Percentiles rank a stretch among this genome's conserved stretches.
These are phyloP conservation scores for Strix uralensis DNA, from an alignment of 2,113 vertebrate species.

Conservation along the genomic window DNA sequence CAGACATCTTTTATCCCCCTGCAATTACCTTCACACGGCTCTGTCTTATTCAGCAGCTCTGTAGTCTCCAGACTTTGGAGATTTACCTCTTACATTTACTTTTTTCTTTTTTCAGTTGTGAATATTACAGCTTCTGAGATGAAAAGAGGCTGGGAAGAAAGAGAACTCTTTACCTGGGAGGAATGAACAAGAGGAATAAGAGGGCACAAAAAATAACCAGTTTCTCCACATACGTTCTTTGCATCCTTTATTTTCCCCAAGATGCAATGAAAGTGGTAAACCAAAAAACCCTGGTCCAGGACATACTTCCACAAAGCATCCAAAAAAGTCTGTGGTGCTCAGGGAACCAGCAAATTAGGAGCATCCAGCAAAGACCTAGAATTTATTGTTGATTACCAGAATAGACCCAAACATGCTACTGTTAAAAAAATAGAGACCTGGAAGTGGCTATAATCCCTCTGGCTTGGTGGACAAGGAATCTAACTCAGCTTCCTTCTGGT, in stretches of 20 bases:
- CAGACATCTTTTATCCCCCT: background rate
- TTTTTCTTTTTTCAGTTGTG: background rate
- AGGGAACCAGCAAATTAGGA: background rate
- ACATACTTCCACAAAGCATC: background rate
- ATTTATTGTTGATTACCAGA: background rate
- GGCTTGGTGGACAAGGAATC: background rate
- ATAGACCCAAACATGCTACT: background rate
- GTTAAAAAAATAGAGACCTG: background rate
- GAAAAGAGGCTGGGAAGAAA: background rate
- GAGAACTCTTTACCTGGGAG: background rate
- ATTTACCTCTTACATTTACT: background rate
- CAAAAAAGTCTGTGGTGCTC: background rate
- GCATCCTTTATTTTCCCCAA: background rate
- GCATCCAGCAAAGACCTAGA: background rate
- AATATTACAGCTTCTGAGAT: slow-evolving; percentile 4
- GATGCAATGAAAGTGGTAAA: background rate
- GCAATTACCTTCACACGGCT: background rate
- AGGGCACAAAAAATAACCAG: background rate
- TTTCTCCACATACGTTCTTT: background rate
- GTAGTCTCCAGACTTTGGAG: background rate
- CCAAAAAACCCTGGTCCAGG: background rate
- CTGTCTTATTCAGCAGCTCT: background rate
- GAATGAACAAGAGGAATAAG: background rate
- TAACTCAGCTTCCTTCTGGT: background rate
- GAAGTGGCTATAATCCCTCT: background rate